Evolutionary conservation across 2,888 invertebrate species (phyloP).

Genomic region (Amblyjoppa proteus): DNA sequence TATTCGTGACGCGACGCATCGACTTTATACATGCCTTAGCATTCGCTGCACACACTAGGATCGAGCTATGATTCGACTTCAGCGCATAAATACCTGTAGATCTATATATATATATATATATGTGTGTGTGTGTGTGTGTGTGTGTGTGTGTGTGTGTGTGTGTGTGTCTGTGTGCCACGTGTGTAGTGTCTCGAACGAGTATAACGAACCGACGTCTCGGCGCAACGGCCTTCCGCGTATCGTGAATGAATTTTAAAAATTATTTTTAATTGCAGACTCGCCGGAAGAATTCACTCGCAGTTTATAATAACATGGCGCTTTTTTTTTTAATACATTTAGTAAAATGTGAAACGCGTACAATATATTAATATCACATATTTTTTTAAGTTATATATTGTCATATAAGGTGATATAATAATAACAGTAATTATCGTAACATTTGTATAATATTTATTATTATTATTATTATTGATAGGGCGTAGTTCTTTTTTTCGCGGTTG

Average conservation of each 20-base stretch:
- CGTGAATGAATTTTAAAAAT: conserved; percentile 30
- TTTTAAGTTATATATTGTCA: too few species aligned
- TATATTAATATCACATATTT: too few species aligned
- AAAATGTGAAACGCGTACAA: too few species aligned
- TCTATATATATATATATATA: background rate
- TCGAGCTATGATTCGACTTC: conserved; percentile 22
- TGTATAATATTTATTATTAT: too few species aligned
- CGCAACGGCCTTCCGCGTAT: conserved; percentile 29
- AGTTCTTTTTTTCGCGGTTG: too few species aligned
- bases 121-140: too few species aligned
- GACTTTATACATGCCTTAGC: background rate
- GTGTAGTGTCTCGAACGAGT: conserved; percentile 18
- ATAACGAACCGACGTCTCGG: conserved; percentile 42
- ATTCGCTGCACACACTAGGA: conserved; percentile 13
- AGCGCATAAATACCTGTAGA: background rate
- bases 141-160: background rate
- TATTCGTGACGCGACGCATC: conserved; percentile 2
- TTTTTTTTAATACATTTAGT: too few species aligned
- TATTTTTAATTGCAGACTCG: background rate
- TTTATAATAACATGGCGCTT: background rate
- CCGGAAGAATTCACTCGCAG: conserved; percentile 3
- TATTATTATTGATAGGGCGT: too few species aligned
- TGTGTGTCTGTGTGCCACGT: background rate
- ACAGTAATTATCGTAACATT: too few species aligned
- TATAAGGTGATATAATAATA: too few species aligned